Base-by-base conservation (phyloP, 2,888 invertebrate species). In the Acleris sparsana region DNA sequence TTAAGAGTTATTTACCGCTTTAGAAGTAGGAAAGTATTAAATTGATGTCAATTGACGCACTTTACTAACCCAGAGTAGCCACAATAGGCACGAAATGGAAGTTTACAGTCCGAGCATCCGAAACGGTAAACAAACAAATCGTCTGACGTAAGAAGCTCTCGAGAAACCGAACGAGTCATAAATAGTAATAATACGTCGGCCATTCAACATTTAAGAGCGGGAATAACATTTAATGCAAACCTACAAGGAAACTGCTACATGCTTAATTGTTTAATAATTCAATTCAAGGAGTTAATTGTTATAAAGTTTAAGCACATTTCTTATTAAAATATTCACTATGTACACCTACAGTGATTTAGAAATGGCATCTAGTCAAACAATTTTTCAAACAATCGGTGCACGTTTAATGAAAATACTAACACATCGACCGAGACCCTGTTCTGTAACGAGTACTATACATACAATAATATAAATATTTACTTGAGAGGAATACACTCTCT, bases 31-130 rank as follows among this genome's bases (percentile, higher is more conserved):
- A 60, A 49, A 60, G 29, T 25, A 51, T 60, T 60, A 46, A 44
- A 61, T 57, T 51, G 64, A 29, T 51, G 51, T 65, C 60, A 61
- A 60, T 61, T 65, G 61, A 66, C 52, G 62, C 57, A 62, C 52
- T 57, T 51, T 53, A 57, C 39, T 18, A 52, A 52, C 52, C 56
- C 75, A 80, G 76, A 77, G 74, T 71, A 73, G 75, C 80, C 80
- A 85, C 86, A 85, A 86, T 84, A 62, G 62, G 61, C 52, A 82
- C 79, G 78, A 71, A 79, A 85, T 86, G 86, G 85, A 88, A 87
- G 89, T 89, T 88, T 88, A 90, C 86, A 84, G 75, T 77, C 79
- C 79, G 76, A 76, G 84, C 84, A 84, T 87, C 87, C 87, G 84
- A 82, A 79, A 72, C 76, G 77, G 82, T 87, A 88, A 89, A 88